A percentile compares a stretch with the other conserved stretches of the same genome.
Conservation (phyloP, 2,888 invertebrate genomes). For the Ecliptopera silaceata region DNA sequence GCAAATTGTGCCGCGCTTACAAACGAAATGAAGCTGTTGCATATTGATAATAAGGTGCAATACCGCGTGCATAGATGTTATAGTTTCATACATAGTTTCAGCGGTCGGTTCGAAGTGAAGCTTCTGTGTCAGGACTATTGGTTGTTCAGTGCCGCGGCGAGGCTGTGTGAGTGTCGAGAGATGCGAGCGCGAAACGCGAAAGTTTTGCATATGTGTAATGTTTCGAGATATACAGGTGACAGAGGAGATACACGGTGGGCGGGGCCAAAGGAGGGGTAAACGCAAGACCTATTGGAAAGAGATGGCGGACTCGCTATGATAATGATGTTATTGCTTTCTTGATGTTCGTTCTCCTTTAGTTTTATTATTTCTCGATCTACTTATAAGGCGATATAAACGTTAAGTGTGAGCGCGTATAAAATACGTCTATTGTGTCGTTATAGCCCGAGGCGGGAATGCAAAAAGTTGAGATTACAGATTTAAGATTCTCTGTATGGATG, state of each 20-base stretch:
- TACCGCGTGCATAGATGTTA: background rate
- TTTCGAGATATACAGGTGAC: conserved; percentile 83
- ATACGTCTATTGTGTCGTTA: conserved; percentile 80
- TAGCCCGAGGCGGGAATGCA: conserved; percentile 68
- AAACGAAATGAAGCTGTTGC: background rate
- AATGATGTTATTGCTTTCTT: conserved; percentile 83
- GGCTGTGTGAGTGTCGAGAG: conserved; percentile 49
- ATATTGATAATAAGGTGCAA: background rate
- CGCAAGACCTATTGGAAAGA: conserved; percentile 78
- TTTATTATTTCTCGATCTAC: conserved; percentile 82
- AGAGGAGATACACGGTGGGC: conserved; percentile 78
- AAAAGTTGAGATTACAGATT: conserved; percentile 76
- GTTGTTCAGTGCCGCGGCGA: conserved; percentile 11
- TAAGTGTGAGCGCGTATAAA: conserved; percentile 80
- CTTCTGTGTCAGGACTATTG: background rate
- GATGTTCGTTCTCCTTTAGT: conserved; percentile 79
- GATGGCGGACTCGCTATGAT: conserved; percentile 81
- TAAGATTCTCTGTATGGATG: conserved; percentile 63
- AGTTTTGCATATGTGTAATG: conserved; percentile 84
- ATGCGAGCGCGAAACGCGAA: conserved; percentile 75
- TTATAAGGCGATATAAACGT: conserved; percentile 81
- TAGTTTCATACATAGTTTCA: background rate
- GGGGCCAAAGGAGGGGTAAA: conserved; percentile 73
- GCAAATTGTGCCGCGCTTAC: background rate
- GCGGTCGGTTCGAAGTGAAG: background rate